A percentile compares a stretch with the other conserved stretches of the same genome.
Evolutionary conservation across 2,113 vertebrate genomes (phyloP).

Genomic region (Poeciliopsis turrubarensis): DNA sequence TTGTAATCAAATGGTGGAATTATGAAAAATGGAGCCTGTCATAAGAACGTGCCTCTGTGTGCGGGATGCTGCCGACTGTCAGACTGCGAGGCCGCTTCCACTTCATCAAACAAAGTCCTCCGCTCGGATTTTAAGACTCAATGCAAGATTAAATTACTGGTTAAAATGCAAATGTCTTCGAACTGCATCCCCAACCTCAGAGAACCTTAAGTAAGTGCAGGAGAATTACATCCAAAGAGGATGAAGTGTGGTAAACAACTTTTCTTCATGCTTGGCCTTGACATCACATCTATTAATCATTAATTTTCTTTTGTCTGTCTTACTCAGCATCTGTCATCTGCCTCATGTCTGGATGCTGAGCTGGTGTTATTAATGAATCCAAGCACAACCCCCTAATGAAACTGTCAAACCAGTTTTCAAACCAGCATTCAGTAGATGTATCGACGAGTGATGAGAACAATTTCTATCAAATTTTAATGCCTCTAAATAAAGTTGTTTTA

Average conservation of each 20-base stretch:
- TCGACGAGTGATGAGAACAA: neutral
- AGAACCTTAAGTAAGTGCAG: slow-evolving; percentile 34
- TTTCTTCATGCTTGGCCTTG: slow-evolving; percentile 36
- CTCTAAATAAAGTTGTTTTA: no score
- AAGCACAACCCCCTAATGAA: slow-evolving; percentile 35
- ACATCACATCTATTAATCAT: slow-evolving; percentile 63
- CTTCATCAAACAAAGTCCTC: slow-evolving; percentile 53
- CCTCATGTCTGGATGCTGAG: slow-evolving; percentile 56
- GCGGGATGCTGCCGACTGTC: slow-evolving; percentile 61
- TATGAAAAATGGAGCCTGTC: slow-evolving; percentile 82
- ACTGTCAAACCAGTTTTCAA: slow-evolving; percentile 57
- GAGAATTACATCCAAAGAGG: slow-evolving; percentile 33
- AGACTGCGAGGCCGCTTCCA: slow-evolving; percentile 54
- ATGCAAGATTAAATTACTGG: slow-evolving; percentile 49
- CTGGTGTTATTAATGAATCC: slow-evolving; percentile 40
- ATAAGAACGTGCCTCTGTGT: slow-evolving; percentile 44
- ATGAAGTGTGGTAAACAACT: slow-evolving; percentile 47
- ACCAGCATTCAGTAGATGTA: neutral
- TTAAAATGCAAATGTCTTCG: slow-evolving; percentile 55
- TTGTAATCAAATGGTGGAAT: slow-evolving; percentile 75
- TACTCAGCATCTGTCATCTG: slow-evolving; percentile 43
- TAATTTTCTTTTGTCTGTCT: slow-evolving; percentile 8
- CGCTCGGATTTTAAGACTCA: slow-evolving; percentile 30
- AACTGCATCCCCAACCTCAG: slow-evolving; percentile 17
- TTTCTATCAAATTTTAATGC: neutral